Evolutionary conservation across 2,797 vertebrate genomes (phyloP), one percentile per base, ranked within the genome.

Genomic region (Enteromius paludinosus): DNA sequence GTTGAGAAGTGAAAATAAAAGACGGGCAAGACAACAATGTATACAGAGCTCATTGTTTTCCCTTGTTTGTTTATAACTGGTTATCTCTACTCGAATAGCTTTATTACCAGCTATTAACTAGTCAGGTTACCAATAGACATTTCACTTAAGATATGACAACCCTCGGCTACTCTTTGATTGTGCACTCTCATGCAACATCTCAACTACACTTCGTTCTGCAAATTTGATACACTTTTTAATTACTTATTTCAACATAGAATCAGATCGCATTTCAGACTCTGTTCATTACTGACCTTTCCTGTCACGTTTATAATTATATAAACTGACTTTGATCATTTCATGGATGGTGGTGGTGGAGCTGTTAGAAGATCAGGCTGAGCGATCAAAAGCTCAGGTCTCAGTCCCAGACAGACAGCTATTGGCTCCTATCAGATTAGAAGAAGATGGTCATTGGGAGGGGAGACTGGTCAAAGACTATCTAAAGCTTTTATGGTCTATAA

Each of bases 401-500:
- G 41, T 65, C 80, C 23, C 45, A 71, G 78, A 69, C 62, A 81
- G 79, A 74, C 68, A 20, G n/a, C 59, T 65, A 52, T n/a, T 47
- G 72, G 25, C 56, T 83, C 20, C 65, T 62, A 61, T 77, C 73
- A 77, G 81, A 79, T 76, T 28, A 81, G 69, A 77, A 35, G 30
- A 45, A 47, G 33, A 52, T 68, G 18, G 35, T n/a, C 33, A 69
- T 56, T 75, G 17, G 65, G 41, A 38, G 56, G 56, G 14, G 28
- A 18, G 61, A 33, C 52, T 52, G 78, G 64, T 69, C 56, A 64
- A 69, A 69, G 65, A 80, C 73, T 78, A 85, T 85, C 74, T 73
- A 30, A 52, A 17, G 56, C 30, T 77, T 85, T 82, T 81, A 84
- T 80, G 68, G 84, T 45, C 59, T 65, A 71, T 85, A 82, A 85